Conservation (phyloP, 2,797 vertebrate species). For the Tapera naevia region DNA sequence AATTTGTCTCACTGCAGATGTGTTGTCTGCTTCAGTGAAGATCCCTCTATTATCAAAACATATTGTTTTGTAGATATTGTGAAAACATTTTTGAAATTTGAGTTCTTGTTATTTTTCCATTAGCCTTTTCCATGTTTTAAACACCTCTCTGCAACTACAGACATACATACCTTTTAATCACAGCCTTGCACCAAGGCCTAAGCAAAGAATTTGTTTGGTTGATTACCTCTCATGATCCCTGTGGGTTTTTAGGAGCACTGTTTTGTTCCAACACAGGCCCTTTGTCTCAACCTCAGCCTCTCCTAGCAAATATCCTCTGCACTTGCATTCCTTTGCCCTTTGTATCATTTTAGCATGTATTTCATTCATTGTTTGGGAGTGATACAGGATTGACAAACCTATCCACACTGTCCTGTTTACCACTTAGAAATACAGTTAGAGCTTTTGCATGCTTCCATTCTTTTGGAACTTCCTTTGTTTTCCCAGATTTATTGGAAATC, state of each 20-base stretch:
- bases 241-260: neutral
- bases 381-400: neutral
- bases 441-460: slow-evolving; percentile 28
- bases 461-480: slow-evolving; percentile 38
- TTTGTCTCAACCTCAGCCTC: neutral
- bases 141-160: neutral
- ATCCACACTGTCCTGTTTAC: neutral
- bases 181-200: neutral
- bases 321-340: neutral
- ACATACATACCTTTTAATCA: neutral
- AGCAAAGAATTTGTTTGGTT: neutral
- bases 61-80: neutral
- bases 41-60: neutral
- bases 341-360: neutral
- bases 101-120: neutral
- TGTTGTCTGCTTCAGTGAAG: neutral
- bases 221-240: neutral
- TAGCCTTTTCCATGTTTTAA: neutral
- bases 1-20: neutral
- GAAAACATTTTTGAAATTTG: neutral
- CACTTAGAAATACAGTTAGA: slow-evolving; percentile 14
- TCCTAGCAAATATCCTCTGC: neutral
- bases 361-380: neutral
- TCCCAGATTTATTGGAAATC: slow-evolving; percentile 37
- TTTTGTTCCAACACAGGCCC: neutral